Base-by-base conservation (phyloP, 2,888 invertebrate genomes). In the Megalurothrips usitatus region DNA sequence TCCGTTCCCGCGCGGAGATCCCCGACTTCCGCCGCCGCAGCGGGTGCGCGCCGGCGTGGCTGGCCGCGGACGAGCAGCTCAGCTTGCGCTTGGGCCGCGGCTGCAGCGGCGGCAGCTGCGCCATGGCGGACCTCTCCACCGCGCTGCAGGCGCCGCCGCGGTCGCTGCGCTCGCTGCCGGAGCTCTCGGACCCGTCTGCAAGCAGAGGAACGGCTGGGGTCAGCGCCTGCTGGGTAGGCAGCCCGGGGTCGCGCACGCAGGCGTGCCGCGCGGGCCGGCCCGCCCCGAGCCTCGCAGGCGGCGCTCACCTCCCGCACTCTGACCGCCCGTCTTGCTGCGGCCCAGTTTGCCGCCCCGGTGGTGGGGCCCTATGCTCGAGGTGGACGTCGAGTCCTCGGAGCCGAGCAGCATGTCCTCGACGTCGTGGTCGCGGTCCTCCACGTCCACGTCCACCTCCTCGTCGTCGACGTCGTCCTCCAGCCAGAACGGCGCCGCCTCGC, bases 1-100 rank as follows among this genome's bases (percentile, higher is more conserved):
- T 96, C 83, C 96, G 90, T 86, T 96, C 96, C 81, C 96, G 90
- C 2, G 96, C 95, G 82, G 94, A 94, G 82, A 94, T 89, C 8
- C 93, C 92, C 84, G 93, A 92, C 86, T 94, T 92, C 84, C 94
- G 91, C 84, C 93, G 89, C n/a, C 93, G 85, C 82, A 86, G 79
- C 19, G 80, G 80, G 58, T 83, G 81, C 80, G 81, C 80, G 78
- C 80, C 80, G 28, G 78, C 78, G 80, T 79, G 28, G 80, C 82
- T 78, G 80, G 81, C 34, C 52, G 68, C 28, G 81, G 75, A 34
- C 81, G 81, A 12, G 81, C 26, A 48, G 80, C 58, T 43, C 79
- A 49, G 49, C 81, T 78, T 19, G 11, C 28, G 68, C 81, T 80
- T 79, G 79, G 80, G 23, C 80, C 79, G 11, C 83, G 81, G n/a